Evolutionary conservation across 2,888 invertebrate genomes (phyloP).

Genomic region (Drosophila pseudotakahashii): DNA sequence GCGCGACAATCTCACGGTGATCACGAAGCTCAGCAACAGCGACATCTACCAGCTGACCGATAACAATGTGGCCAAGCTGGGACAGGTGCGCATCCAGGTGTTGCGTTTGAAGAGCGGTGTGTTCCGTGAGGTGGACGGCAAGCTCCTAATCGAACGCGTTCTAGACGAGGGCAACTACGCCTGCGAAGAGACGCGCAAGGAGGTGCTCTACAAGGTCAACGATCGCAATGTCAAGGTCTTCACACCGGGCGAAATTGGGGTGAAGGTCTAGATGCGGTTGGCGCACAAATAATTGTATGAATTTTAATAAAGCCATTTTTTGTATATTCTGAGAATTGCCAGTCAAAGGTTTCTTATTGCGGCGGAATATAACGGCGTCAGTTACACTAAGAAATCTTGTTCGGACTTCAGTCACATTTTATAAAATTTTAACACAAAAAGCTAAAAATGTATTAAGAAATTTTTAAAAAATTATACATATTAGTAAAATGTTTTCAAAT

Average conservation of each 20-base stretch:
- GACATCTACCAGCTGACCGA: conserved; percentile 87
- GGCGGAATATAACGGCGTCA: not conserved
- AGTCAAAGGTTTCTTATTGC: conserved; percentile 3
- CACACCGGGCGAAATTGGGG: conserved; percentile 87
- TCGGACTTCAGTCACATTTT: not conserved
- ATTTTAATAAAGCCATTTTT: conserved; percentile 73
- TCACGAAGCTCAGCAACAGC: conserved; percentile 87
- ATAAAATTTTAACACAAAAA: not conserved
- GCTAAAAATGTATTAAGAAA: not conserved
- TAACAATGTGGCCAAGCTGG: conserved; percentile 87
- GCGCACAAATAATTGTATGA: conserved; percentile 42
- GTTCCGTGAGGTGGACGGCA: conserved; percentile 90
- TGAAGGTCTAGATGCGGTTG: conserved; percentile 73
- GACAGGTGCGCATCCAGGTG: conserved; percentile 87
- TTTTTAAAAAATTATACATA: not conserved
- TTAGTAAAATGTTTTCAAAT: not conserved
- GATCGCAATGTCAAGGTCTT: conserved; percentile 91
- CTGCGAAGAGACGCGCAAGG: conserved; percentile 76
- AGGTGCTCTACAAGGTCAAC: conserved; percentile 87
- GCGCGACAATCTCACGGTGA: conserved; percentile 84
- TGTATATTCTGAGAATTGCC: conserved; percentile 38
- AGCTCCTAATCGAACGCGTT: conserved; percentile 84
- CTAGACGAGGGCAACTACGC: conserved; percentile 69
- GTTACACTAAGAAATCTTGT: not conserved
- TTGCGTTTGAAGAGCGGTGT: conserved; percentile 89